A percentile compares a stretch with the other conserved stretches of the same genome.
Evolutionary conservation across 2,797 vertebrate species (phyloP).

Genomic region (Channa striata): DNA sequence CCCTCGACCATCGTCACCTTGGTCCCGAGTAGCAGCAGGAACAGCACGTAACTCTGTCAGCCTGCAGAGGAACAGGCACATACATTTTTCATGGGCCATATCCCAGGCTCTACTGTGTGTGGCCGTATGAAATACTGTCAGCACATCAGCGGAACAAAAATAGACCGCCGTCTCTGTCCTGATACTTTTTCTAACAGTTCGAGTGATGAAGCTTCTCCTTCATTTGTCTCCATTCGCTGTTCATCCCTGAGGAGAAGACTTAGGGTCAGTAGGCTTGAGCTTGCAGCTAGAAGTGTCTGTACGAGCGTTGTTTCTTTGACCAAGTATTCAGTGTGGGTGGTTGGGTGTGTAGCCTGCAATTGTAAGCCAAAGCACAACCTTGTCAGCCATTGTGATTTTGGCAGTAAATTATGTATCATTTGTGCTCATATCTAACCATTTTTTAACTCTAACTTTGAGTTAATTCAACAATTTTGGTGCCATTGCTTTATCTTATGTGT

Average conservation of each 20-base stretch:
- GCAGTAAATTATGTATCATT: constrained; percentile 35
- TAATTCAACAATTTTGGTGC: not conserved
- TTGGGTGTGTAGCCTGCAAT: not conserved
- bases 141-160: constrained; percentile 59
- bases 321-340: not conserved
- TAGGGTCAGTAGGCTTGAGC: constrained; percentile 12
- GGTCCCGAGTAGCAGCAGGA: constrained; percentile 20
- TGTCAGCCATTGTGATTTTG: constrained; percentile 4
- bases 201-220: constrained; percentile 23
- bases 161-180: constrained; percentile 60
- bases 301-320: not conserved
- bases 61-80: constrained; percentile 56
- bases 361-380: constrained; percentile 9
- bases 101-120: constrained; percentile 41
- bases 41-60: constrained; percentile 42
- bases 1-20: constrained; percentile 18
- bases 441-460: constrained; percentile 6
- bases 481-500: not conserved
- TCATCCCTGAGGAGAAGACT: constrained; percentile 37
- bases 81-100: constrained; percentile 77
- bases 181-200: constrained; percentile 20
- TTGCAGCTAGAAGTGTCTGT: constrained; percentile 5
- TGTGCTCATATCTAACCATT: constrained; percentile 10
- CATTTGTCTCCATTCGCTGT: constrained; percentile 31
- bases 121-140: constrained; percentile 60